Conservation (phyloP, 2,113 vertebrate genomes). For the Barbus barbus region DNA sequence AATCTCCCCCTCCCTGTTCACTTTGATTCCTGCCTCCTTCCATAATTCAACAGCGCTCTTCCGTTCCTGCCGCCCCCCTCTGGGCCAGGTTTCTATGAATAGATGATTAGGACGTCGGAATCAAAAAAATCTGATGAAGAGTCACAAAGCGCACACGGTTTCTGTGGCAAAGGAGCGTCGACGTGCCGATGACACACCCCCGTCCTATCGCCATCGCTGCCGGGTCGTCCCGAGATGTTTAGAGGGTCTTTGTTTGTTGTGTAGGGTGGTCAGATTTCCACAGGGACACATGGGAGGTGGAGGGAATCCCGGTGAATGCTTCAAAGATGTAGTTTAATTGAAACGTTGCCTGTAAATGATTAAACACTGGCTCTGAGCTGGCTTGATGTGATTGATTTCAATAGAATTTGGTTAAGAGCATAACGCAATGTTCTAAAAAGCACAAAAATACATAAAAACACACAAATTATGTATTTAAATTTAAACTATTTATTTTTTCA, state of each 20-base stretch:
- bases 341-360: not conserved
- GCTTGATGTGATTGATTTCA: not conserved
- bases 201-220: no score
- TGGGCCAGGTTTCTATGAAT: constrained; percentile 61
- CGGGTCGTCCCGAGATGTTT: not conserved
- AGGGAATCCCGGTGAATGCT: not conserved
- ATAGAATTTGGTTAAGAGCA: not conserved
- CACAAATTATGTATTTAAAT: no score
- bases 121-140: constrained; percentile 49
- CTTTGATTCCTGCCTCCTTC: constrained; percentile 48
- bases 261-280: not conserved
- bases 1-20: constrained; percentile 39
- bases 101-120: constrained; percentile 56
- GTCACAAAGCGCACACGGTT: constrained; percentile 5
- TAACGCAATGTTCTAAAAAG: not conserved
- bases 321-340: not conserved
- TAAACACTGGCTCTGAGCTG: not conserved
- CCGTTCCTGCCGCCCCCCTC: constrained; percentile 47
- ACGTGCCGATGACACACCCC: not conserved
- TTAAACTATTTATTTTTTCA: not conserved
- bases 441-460: no score
- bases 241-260: not conserved
- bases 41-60: constrained; percentile 67
- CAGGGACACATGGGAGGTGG: not conserved
- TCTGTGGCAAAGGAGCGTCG: not conserved